Conservation (phyloP, 2,113 vertebrate species). For the Lanius ludovicianus region DNA sequence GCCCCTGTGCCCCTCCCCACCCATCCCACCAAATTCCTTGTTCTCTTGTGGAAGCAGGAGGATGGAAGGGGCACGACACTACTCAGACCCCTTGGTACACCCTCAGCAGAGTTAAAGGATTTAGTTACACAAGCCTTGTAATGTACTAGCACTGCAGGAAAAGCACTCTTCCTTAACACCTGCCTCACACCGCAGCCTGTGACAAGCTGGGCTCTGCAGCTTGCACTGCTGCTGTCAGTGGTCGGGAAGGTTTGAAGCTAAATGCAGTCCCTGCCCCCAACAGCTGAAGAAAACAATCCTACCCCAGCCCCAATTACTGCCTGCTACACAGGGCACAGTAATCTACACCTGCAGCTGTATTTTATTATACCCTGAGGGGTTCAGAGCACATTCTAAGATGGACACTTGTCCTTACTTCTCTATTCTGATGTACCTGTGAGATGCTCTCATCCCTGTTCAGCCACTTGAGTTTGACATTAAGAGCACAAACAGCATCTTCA, state of each 20-base stretch:
- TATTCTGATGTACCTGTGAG: accelerated
- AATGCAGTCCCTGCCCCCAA: not conserved
- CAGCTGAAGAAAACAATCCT: not conserved
- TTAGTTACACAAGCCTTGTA: not conserved
- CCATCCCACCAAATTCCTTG: not conserved
- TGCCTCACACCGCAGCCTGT: accelerated
- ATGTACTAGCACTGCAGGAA: not conserved
- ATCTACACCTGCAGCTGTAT: not conserved
- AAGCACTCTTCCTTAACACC: not conserved
- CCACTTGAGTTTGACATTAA: not conserved
- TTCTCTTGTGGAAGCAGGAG: not conserved
- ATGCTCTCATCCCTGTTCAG: not conserved
- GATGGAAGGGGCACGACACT: not conserved
- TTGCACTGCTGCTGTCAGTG: accelerated
- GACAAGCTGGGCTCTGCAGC: too few species aligned
- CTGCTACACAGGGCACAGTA: not conserved
- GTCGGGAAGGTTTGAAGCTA: not conserved
- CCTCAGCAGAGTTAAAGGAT: not conserved
- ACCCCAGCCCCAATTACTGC: not conserved
- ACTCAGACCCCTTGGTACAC: not conserved
- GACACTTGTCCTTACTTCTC: not conserved
- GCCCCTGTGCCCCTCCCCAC: not conserved
- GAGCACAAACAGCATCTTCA: not conserved
- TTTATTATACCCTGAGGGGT: not conserved
- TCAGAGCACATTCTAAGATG: not conserved